Evolutionary conservation across 2,888 invertebrate species (phyloP), one percentile per base, ranked within the genome.

Genomic region (Microctonus hyperodae): DNA sequence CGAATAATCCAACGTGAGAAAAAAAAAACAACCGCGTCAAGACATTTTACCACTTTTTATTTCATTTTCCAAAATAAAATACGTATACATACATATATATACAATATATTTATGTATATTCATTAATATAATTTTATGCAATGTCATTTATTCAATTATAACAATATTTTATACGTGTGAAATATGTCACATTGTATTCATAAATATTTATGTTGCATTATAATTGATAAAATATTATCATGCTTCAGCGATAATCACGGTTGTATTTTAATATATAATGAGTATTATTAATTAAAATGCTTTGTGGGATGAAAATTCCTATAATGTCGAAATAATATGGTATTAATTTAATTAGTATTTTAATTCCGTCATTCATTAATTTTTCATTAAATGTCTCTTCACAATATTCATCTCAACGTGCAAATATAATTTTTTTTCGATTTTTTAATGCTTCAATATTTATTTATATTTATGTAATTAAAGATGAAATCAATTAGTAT

Each of bases 1-100:
- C 75, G 76, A 78, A 78, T 78, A 78, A 76, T 72, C 70, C 71
- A 64, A 66, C 70, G 48, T 55, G 64, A 67, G 69, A 69, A 58
- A 64, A 64, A 33, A 48, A 20, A 44, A n/a, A n/a, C n/a, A n/a
- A n/a, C n/a, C 22, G 3, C 69, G 64, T 61, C 64, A 61, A 55
- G 58, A 58, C 53, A 35, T 23, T 25, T 25, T n/a, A 23, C 23
- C 35, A 37, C 35, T 23, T 25, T n/a, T n/a, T n/a, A n/a, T n/a
- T n/a, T 28, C 25, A 63, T 53, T 63, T 37, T 7, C n/a, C 23
- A 23, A 23, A 16, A 31, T 33, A 10, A 16, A 31, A 16, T 28
- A 28, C n/a, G 13, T 33, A 25, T 53, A 25, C 7, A 10, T 28
- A 53, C 11, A 11, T n/a, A 3, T 37, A 11, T n/a, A 44, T 16